phyloP scores from a whole-genome alignment of 2,113 vertebrate species.

The Tragelaphus scriptus region DNA sequence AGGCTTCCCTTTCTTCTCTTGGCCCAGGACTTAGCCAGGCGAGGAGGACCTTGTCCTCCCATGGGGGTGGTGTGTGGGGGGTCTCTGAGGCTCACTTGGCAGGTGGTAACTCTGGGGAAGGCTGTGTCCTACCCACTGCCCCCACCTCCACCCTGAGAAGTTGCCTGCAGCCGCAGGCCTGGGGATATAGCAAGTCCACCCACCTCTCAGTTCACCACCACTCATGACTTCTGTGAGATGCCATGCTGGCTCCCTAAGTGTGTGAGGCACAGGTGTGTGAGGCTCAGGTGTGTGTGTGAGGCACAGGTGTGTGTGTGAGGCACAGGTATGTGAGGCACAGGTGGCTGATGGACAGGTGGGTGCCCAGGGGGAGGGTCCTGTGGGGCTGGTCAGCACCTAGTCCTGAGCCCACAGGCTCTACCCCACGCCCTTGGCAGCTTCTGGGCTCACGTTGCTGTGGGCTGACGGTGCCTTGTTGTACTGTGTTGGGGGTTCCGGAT shows the following conservation, averaged over 20 bases:
- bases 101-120: neutral
- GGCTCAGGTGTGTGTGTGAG: neutral
- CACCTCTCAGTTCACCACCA: rapidly evolving
- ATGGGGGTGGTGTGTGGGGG: rapidly evolving
- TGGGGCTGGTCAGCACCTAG: neutral
- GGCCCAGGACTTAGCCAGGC: neutral
- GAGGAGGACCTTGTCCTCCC: neutral
- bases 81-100: neutral
- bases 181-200: rapidly evolving
- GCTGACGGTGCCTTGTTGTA: neutral
- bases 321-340: neutral
- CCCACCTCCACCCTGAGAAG: neutral
- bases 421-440: neutral
- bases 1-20: rapidly evolving
- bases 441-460: no score
- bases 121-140: neutral
- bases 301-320: neutral
- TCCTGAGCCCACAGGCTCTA: neutral
- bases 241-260: neutral
- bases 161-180: rapidly evolving
- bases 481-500: rapidly evolving
- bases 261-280: neutral
- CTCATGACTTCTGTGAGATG: neutral
- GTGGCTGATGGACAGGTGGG: neutral
- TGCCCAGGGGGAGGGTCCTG: no score